Conservation (phyloP, 2,113 vertebrate species). For the Chlamydotis undulata region DNA sequence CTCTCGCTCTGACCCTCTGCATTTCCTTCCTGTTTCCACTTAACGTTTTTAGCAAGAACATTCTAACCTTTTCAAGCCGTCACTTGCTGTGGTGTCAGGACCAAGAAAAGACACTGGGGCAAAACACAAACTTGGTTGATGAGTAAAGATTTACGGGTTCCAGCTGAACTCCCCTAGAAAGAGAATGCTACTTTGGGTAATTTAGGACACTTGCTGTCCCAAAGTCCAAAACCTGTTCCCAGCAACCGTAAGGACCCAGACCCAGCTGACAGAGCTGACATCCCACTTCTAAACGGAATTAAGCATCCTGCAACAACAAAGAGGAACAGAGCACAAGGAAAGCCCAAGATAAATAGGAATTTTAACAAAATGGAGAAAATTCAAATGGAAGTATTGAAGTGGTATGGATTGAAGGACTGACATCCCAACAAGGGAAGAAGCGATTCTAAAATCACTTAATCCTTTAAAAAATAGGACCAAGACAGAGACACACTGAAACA, state of each 20-base stretch:
- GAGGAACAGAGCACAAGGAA: fast-evolving
- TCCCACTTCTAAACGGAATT: background rate
- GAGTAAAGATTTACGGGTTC: background rate
- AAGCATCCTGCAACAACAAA: background rate
- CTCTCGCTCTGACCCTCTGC: background rate
- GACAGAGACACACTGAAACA: background rate
- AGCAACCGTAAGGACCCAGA: background rate
- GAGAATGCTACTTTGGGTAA: background rate
- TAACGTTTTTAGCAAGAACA: background rate
- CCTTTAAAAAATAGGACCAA: background rate
- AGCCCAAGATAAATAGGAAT: background rate
- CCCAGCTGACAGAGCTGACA: background rate
- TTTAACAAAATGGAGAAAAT: background rate
- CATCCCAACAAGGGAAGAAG: background rate
- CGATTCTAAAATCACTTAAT: background rate
- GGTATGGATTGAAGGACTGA: background rate
- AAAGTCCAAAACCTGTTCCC: background rate
- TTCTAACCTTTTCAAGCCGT: constrained; percentile 3
- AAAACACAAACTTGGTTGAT: background rate
- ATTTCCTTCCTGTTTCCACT: background rate
- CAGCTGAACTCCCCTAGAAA: background rate
- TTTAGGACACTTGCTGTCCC: background rate
- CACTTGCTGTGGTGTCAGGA: background rate
- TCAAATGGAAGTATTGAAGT: background rate
- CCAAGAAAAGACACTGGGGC: background rate